These are phyloP conservation scores for Neoseiulus cucumeris DNA, from an alignment of 1,140 invertebrate genomes.

Conservation along the genomic window DNA sequence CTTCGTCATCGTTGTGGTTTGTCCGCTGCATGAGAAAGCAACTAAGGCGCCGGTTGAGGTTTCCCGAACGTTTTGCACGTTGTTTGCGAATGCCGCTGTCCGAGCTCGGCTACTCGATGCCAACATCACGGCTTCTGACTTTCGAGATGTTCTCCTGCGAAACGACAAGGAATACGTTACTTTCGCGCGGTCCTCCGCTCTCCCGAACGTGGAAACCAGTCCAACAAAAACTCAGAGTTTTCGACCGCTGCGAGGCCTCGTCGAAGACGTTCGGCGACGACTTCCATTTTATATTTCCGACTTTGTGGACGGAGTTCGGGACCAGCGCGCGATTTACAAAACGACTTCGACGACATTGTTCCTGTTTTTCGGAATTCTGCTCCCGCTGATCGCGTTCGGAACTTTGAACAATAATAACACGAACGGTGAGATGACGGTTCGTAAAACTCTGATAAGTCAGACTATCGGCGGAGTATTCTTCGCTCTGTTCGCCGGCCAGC, in stretches of 20 bases:
- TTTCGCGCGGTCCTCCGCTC: constrained; percentile 10
- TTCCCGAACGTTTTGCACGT: constrained; percentile 22
- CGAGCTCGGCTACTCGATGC: constrained; percentile 16
- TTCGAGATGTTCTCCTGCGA: not conserved
- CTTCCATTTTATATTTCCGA: constrained; percentile 23
- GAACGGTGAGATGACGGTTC: constrained; percentile 31
- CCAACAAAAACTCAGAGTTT: not conserved
- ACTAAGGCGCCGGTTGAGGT: constrained; percentile 23
- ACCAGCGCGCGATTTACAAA: constrained; percentile 31
- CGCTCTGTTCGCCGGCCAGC: constrained; percentile 30
- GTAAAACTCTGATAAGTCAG: constrained; percentile 34
- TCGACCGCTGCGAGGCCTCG: constrained; percentile 24
- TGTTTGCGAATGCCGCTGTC: constrained; percentile 19
- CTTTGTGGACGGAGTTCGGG: constrained; percentile 24
- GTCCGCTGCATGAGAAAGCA: constrained; percentile 17
- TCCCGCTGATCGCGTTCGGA: constrained; percentile 35
- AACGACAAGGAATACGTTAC: not conserved
- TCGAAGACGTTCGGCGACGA: constrained; percentile 25
- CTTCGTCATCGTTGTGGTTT: not conserved
- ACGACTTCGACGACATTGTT: constrained; percentile 27
- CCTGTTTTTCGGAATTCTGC: constrained; percentile 34
- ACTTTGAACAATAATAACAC: constrained; percentile 34
- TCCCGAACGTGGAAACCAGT: too few species aligned
- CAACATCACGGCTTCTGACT: not conserved
- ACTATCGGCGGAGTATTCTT: constrained; percentile 33